phyloP scores from a whole-genome alignment of 2,113 vertebrate species.

The Otus sunia region DNA sequence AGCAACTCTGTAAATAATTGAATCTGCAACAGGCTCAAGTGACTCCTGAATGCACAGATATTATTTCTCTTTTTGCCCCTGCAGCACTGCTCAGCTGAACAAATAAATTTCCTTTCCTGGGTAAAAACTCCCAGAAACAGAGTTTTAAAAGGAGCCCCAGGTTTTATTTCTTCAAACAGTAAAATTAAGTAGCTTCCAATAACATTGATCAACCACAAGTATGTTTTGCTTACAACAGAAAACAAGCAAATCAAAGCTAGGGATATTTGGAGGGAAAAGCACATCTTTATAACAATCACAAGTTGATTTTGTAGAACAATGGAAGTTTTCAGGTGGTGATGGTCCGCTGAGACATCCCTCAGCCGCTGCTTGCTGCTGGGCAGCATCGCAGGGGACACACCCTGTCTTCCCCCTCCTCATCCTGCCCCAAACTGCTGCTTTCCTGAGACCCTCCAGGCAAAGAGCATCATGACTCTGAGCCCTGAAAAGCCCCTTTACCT shows the following conservation, averaged over 20 bases:
- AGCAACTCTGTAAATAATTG: neutral
- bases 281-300: neutral
- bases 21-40: neutral
- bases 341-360: neutral
- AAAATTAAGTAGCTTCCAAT: neutral
- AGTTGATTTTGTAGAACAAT: neutral
- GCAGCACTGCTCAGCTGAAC: neutral
- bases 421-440: neutral
- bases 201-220: neutral
- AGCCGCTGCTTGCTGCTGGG: neutral
- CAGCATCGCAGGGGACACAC: neutral
- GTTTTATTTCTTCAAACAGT: neutral
- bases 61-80: neutral
- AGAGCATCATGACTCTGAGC: accelerated
- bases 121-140: neutral
- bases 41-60: neutral
- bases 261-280: neutral
- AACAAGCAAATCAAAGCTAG: neutral
- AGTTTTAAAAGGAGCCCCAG: neutral
- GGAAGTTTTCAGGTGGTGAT: neutral
- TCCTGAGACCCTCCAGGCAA: neutral
- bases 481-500: neutral
- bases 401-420: neutral
- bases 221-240: neutral
- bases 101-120: neutral